Base-by-base conservation (phyloP, 2,888 invertebrate genomes). In the Catocala nupta region DNA sequence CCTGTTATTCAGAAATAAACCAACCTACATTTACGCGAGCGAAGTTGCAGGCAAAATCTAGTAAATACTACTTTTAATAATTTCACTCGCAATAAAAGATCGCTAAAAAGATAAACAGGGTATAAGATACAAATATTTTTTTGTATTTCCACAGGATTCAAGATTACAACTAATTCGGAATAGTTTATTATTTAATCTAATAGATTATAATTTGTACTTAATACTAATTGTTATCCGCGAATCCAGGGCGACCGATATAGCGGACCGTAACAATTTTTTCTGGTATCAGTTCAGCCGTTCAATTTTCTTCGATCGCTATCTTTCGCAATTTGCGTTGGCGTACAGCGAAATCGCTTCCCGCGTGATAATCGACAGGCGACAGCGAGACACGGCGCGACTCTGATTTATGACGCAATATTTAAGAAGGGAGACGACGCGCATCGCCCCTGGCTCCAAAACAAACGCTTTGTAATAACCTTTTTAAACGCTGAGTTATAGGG, bases 341-440 rank as follows among this genome's bases (percentile, higher is more conserved):
- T 70, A 70, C 70, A 79, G 74, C 71, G 69, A 81, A 86, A 83
- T 82, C 82, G 82, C 82, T 84, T 79, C 74, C 80, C 77, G 81
- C 78, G 85, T 81, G 85, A 87, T 89, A 90, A 91, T 90, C 89
- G 90, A 91, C 89, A 89, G 77, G 86, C 88, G 89, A 85, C 86
- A 85, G 85, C 86, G 86, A 84, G 75, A 77, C 78, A 74, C 72
- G 77, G 71, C 78, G 78, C 74, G 74, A 73, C 78, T 73, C 84
- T 85, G 88, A 90, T 91, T 91, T 90, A 91, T 89, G 84, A 86
- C 81, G 82, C 87, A 87, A 89, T 89, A 89, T 87, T 81, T 80
- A 78, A 71, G 81, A 79, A 80, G 77, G 77, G 78, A 78, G 77
- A 74, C 78, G 81, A 73, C 64, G 65, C 71, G 71, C 73, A 70